phyloP scores from a whole-genome alignment of 2,888 invertebrate genomes.

The Xestobium rufovillosum region DNA sequence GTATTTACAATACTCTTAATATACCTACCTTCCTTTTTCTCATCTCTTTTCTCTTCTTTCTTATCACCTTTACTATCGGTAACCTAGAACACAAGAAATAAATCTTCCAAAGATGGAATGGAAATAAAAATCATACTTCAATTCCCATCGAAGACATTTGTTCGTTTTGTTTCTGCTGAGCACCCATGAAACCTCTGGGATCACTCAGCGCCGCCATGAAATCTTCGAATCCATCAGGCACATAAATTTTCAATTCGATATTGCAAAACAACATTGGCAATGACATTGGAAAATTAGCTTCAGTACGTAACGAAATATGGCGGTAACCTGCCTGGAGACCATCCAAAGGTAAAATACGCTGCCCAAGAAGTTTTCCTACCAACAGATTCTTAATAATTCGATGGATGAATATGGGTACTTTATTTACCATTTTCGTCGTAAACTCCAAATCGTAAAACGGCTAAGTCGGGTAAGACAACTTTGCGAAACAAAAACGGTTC shows the following conservation, averaged over 20 bases:
- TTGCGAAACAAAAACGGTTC: slow-evolving; percentile 97
- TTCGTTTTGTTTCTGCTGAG: slow-evolving; percentile 77
- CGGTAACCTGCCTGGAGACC: slow-evolving; percentile 97
- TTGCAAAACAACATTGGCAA: slow-evolving; percentile 98
- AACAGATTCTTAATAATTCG: neutral
- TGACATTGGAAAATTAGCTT: slow-evolving; percentile 98
- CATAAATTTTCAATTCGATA: slow-evolving; percentile 98
- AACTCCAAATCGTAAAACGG: slow-evolving; percentile 94
- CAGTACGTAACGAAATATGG: slow-evolving; percentile 94
- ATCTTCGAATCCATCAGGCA: slow-evolving; percentile 97
- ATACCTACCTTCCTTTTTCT: slow-evolving; percentile 60
- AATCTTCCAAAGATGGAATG: slow-evolving; percentile 1
- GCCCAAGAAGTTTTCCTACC: slow-evolving; percentile 77
- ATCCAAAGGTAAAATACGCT: slow-evolving; percentile 94
- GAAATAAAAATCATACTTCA: slow-evolving; percentile 44
- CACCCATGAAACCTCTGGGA: slow-evolving; percentile 84
- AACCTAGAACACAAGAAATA: slow-evolving; percentile 22
- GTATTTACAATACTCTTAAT: neutral
- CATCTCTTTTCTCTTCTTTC: slow-evolving; percentile 57
- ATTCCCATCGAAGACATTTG: slow-evolving; percentile 96
- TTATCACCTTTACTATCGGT: slow-evolving; percentile 48
- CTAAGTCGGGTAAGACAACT: slow-evolving; percentile 96
- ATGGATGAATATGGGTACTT: neutral
- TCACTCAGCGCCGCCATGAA: slow-evolving; percentile 97
- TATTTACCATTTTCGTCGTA: slow-evolving; percentile 87